Conservation (phyloP, 1,140 invertebrate species). For the Drosophila lowei region DNA sequence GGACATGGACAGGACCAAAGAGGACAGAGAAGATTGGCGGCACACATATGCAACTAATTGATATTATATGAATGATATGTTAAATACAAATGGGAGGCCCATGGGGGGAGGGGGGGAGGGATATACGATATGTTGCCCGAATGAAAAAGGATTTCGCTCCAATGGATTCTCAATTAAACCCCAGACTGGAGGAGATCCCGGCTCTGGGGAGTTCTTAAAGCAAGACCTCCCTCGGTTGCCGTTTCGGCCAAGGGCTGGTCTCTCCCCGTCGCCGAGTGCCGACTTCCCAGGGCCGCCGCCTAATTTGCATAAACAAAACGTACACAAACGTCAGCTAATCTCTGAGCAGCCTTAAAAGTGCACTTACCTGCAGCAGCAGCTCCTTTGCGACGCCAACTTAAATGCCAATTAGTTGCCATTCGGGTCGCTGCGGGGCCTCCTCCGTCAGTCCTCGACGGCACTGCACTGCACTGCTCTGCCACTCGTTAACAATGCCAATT, state of each 20-base stretch:
- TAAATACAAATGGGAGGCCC: slow-evolving; percentile 66
- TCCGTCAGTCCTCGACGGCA: not conserved
- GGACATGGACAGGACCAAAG: too few species aligned
- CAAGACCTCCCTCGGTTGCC: not conserved
- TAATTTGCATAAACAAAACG: slow-evolving; percentile 37
- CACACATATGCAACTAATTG: slow-evolving; percentile 76
- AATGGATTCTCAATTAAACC: slow-evolving; percentile 56
- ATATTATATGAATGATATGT: slow-evolving; percentile 80
- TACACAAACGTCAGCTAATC: slow-evolving; percentile 36
- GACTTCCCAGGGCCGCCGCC: not conserved
- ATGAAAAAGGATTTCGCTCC: slow-evolving; percentile 30
- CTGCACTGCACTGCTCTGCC: not conserved
- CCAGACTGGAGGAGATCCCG: too few species aligned
- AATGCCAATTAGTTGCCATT: slow-evolving; percentile 75
- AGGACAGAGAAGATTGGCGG: slow-evolving; percentile 14
- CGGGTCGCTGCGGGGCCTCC: slow-evolving; percentile 21
- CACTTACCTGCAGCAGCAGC: slow-evolving; percentile 44
- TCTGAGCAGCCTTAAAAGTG: slow-evolving; percentile 52
- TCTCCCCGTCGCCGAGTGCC: not conserved
- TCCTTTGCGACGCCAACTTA: slow-evolving; percentile 43
- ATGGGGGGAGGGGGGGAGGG: slow-evolving; percentile 25
- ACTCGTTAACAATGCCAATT: slow-evolving; percentile 73
- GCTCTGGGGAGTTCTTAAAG: not conserved
- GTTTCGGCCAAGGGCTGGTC: not conserved
- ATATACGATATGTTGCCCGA: slow-evolving; percentile 27